Conservation (phyloP, 2,888 invertebrate genomes). For the Pseudoips prasinana region DNA sequence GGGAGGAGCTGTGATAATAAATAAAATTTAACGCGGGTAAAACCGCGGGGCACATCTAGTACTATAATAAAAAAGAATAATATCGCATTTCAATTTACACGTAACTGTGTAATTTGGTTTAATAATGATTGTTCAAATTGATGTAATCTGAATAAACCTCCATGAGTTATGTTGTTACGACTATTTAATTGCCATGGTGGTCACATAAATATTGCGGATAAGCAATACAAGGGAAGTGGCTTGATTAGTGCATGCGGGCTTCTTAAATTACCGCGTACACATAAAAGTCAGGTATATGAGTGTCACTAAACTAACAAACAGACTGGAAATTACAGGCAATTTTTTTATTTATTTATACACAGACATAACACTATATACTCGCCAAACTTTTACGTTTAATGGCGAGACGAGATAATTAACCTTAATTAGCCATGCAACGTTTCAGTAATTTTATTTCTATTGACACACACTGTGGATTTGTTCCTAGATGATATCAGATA, state of each 20-base stretch:
- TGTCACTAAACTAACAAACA: slow-evolving; percentile 18
- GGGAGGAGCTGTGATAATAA: too few species aligned
- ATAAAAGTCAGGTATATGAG: slow-evolving; percentile 25
- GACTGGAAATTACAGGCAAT: too few species aligned
- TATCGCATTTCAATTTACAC: slow-evolving; percentile 22
- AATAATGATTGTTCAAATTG: slow-evolving; percentile 23
- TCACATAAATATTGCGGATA: slow-evolving; percentile 70
- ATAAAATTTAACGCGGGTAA: too few species aligned
- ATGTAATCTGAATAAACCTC: slow-evolving; percentile 25
- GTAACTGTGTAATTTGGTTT: slow-evolving; percentile 12
- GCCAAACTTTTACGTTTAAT: too few species aligned
- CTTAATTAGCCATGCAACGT: too few species aligned
- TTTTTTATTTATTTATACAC: too few species aligned
- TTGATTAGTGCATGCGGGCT: slow-evolving; percentile 64
- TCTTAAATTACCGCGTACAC: slow-evolving; percentile 39
- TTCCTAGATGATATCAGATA: too few species aligned
- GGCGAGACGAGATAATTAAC: too few species aligned
- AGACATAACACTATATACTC: too few species aligned
- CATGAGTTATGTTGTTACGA: slow-evolving; percentile 27
- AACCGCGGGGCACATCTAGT: too few species aligned
- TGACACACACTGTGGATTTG: too few species aligned
- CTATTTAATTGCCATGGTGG: slow-evolving; percentile 53
- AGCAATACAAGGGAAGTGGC: slow-evolving; percentile 43
- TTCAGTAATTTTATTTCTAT: too few species aligned
- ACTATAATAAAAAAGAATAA: slow-evolving; percentile 11